Evolutionary conservation across 2,113 vertebrate species (phyloP).

Genomic region (Passer montanus): DNA sequence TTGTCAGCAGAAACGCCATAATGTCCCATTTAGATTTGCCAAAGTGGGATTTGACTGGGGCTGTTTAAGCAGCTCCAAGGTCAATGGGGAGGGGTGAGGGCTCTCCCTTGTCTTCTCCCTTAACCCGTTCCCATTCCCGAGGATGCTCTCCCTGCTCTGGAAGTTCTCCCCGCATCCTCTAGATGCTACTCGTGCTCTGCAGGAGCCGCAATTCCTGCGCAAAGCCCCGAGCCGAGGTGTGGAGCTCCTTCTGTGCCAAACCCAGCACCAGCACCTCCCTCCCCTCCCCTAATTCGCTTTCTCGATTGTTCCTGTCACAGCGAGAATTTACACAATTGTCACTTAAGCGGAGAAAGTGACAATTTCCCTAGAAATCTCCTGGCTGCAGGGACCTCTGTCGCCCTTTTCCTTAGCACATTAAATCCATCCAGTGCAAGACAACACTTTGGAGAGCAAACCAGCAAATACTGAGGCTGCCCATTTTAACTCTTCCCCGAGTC

Average conservation of each 20-base stretch:
- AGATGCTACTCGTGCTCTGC: constrained; percentile 66
- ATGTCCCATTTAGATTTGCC: neutral
- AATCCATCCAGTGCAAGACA: neutral
- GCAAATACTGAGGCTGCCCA: neutral
- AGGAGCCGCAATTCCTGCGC: neutral
- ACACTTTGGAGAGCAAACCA: neutral
- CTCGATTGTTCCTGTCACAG: constrained; percentile 20
- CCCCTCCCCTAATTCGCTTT: neutral
- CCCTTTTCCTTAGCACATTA: neutral
- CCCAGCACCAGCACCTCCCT: neutral
- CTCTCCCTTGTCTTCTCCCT: neutral
- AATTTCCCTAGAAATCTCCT: constrained; percentile 20
- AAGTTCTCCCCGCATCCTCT: constrained; percentile 30
- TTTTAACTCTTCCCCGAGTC: neutral
- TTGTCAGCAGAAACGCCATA: neutral
- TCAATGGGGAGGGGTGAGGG: rapidly evolving
- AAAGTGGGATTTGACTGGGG: neutral
- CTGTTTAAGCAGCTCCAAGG: neutral
- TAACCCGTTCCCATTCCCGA: neutral
- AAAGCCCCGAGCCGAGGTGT: neutral
- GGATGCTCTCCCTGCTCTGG: neutral
- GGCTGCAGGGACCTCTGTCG: neutral
- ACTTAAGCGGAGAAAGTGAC: constrained; percentile 2
- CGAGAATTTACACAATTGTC: constrained; percentile 38
- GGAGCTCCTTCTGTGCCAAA: neutral